A percentile compares a stretch with the other conserved stretches of the same genome.
Evolutionary conservation across 2,113 vertebrate species (phyloP).

Genomic region (Pseudorectes ferrugineus): DNA sequence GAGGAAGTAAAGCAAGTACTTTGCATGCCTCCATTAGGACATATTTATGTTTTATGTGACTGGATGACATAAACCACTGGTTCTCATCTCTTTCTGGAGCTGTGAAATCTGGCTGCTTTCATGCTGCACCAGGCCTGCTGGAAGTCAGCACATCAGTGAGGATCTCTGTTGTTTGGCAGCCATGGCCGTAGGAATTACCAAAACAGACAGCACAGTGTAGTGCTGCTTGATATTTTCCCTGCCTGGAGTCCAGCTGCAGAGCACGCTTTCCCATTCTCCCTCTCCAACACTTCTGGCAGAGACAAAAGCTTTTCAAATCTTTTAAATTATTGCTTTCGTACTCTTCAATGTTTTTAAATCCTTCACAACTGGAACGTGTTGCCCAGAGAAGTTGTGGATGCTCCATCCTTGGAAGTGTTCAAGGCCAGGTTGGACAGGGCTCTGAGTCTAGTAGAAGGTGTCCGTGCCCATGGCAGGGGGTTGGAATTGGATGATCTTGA

Average conservation of each 20-base stretch:
- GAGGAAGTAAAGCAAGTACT: neutral
- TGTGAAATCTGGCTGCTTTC: neutral
- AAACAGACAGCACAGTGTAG: neutral
- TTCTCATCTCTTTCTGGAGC: neutral
- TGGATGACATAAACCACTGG: neutral
- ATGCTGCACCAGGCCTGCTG: neutral
- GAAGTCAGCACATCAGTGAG: neutral
- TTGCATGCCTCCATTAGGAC: neutral
- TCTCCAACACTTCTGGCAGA: neutral
- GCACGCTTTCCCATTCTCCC: neutral
- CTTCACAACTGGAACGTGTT: neutral
- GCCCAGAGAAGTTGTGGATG: neutral
- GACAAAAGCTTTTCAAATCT: neutral
- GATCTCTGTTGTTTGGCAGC: constrained; percentile 15
- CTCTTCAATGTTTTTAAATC: neutral
- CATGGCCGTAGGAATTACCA: neutral
- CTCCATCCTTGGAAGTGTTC: neutral
- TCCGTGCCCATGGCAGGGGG: neutral
- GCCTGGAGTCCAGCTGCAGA: neutral
- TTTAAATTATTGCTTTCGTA: neutral
- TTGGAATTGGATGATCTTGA: neutral
- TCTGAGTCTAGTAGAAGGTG: neutral
- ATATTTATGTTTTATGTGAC: constrained; percentile 5
- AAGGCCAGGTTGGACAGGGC: neutral
- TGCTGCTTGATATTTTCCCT: neutral